These are phyloP conservation scores for Yasuhikotakia modesta DNA, from an alignment of 2,797 vertebrate genomes.

Conservation along the genomic window DNA sequence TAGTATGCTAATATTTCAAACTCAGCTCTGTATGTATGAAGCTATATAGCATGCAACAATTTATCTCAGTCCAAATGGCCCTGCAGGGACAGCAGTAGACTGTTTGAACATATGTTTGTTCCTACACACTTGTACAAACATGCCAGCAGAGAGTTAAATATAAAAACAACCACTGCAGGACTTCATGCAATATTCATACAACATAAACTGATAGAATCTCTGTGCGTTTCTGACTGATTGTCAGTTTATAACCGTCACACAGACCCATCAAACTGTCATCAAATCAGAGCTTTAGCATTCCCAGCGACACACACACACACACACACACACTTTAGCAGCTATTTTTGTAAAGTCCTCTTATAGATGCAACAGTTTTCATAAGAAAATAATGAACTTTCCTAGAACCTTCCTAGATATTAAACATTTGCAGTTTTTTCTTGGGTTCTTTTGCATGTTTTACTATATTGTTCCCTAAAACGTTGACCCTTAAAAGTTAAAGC, in stretches of 20 bases:
- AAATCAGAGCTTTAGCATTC: slow-evolving; percentile 6
- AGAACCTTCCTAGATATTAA: no score
- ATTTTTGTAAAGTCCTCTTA: neutral
- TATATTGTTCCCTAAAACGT: no score
- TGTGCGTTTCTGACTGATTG: slow-evolving; percentile 6
- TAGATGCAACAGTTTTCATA: neutral
- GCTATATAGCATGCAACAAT: no score
- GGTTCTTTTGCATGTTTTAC: no score
- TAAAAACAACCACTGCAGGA: neutral
- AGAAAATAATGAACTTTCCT: neutral
- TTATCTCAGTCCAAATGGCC: neutral
- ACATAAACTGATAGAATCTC: neutral
- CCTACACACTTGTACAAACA: neutral
- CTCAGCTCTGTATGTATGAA: neutral
- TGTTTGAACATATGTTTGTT: slow-evolving; percentile 12
- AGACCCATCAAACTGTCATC: neutral
- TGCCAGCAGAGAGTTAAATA: slow-evolving; percentile 20
- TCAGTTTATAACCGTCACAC: slow-evolving; percentile 5
- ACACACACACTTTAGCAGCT: neutral
- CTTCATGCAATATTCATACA: neutral
- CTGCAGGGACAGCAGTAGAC: slow-evolving; percentile 4
- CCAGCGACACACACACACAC: neutral
- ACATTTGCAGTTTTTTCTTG: no score
- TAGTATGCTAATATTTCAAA: neutral
- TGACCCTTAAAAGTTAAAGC: neutral